Evolutionary conservation across 2,888 invertebrate species (phyloP), one percentile per base, ranked within the genome.

Genomic region (Eurytoma adleriae): DNA sequence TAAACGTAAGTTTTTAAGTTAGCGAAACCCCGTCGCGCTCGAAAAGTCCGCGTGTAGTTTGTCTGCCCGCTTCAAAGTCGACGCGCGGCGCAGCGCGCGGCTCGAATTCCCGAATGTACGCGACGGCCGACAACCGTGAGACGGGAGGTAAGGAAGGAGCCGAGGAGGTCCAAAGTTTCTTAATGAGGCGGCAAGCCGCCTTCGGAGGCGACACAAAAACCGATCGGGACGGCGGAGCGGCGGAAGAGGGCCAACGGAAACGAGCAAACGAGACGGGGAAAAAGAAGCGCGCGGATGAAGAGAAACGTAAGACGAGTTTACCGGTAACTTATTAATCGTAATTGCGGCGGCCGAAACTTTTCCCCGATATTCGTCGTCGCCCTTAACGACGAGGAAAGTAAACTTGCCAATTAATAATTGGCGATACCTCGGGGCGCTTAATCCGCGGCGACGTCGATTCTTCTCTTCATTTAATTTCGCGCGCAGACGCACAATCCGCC

Each of bases 351-450:
- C 82, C 82, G 79, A 87, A 87, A 87, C 82, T 87, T 86, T 86
- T 68, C 83, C 77, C 82, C 84, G 78, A 74, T 82, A 79, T 74
- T 80, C 70, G 71, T 77, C 62, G 59, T 18, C 70, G 57, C 50
- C 82, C 30, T 30, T 83, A 83, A 86, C 84, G 83, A 84, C 82
- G 80, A 62, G 50, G 81, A 84, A 84, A 85, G 86, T 83, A 86
- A 87, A 87, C 87, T 87, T 86, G 85, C 86, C 87, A 85, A 86
- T 88, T 86, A 87, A 85, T 86, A 87, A 88, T 87, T 86, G 84
- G 81, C 83, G 40, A 83, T 84, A 84, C 83, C 82, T 82, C 81
- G 83, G 76, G 75, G 78, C 82, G 83, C 84, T 84, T 83, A 80
- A 79, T 83, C 82, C 79, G 14, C 54, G 20, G 30, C 56, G 27